Evolutionary conservation across 2,888 invertebrate species (phyloP).

Genomic region (Plebejus argus): DNA sequence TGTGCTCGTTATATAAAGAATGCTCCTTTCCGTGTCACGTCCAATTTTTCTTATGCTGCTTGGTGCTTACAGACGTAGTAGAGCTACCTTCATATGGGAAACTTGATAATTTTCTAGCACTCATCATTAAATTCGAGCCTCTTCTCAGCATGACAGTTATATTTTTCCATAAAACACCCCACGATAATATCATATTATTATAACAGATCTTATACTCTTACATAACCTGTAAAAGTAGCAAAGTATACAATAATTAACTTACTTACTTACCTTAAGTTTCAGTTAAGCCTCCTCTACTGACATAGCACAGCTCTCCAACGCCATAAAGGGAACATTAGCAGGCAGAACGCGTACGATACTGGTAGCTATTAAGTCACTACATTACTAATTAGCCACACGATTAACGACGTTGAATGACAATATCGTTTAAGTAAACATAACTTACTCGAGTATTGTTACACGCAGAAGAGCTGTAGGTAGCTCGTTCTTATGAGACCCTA

Average conservation of each 20-base stretch:
- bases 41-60: neutral
- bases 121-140: no score
- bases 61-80: neutral
- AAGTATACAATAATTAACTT: neutral
- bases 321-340: slow-evolving; percentile 22
- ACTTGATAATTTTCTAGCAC: neutral
- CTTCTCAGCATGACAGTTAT: no score
- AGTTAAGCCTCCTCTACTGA: neutral
- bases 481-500: neutral
- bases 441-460: slow-evolving; percentile 37
- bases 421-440: slow-evolving; percentile 40
- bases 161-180: no score
- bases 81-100: neutral
- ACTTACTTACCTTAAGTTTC: neutral
- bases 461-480: neutral
- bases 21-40: neutral
- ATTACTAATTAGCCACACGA: slow-evolving; percentile 47
- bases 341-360: slow-evolving; percentile 20
- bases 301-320: neutral
- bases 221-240: neutral
- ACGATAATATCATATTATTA: no score
- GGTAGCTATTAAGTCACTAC: slow-evolving; percentile 38
- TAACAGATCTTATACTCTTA: no score
- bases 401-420: slow-evolving; percentile 43
- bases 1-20: neutral